A percentile compares a stretch with the other conserved stretches of the same genome.
phyloP scores from a whole-genome alignment of 2,797 vertebrate genomes.

The Tenualosa ilisha region DNA sequence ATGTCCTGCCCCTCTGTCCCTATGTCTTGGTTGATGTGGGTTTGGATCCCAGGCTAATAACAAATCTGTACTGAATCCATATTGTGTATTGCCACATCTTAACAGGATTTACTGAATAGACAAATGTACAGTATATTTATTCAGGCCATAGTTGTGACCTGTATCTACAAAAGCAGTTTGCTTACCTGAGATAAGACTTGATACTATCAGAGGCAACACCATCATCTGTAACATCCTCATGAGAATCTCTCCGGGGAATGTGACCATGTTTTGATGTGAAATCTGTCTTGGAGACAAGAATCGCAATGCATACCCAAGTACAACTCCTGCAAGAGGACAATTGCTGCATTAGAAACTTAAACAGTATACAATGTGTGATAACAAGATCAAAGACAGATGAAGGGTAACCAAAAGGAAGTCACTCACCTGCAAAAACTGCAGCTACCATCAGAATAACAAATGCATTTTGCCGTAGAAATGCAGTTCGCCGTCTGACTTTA shows the following conservation, averaged over 20 bases:
- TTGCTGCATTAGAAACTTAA: not conserved
- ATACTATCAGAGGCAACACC: slow-evolving; percentile 82
- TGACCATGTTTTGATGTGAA: slow-evolving; percentile 56
- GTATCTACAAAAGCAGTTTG: not conserved
- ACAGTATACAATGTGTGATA: not conserved
- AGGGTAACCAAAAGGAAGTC: slow-evolving; percentile 9
- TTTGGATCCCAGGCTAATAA: too few species aligned
- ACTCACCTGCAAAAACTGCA: slow-evolving; percentile 75
- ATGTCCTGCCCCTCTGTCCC: too few species aligned
- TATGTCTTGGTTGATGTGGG: too few species aligned
- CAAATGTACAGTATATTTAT: not conserved
- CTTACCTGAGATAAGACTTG: slow-evolving; percentile 83
- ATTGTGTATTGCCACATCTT: not conserved
- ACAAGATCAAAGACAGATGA: not conserved
- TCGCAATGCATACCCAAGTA: not conserved
- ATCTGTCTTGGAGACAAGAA: not conserved
- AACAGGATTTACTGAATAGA: not conserved
- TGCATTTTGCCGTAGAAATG: slow-evolving; percentile 72
- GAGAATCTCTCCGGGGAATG: slow-evolving; percentile 83
- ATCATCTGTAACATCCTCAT: slow-evolving; percentile 86
- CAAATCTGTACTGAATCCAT: not conserved
- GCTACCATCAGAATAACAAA: slow-evolving; percentile 78
- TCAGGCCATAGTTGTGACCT: not conserved
- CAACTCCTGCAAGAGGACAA: not conserved
- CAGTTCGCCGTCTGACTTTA: slow-evolving; percentile 27